Conservation (phyloP, 30 jellyfish, hydroid and myxozoan species). For the Catostylus mosaicus region DNA sequence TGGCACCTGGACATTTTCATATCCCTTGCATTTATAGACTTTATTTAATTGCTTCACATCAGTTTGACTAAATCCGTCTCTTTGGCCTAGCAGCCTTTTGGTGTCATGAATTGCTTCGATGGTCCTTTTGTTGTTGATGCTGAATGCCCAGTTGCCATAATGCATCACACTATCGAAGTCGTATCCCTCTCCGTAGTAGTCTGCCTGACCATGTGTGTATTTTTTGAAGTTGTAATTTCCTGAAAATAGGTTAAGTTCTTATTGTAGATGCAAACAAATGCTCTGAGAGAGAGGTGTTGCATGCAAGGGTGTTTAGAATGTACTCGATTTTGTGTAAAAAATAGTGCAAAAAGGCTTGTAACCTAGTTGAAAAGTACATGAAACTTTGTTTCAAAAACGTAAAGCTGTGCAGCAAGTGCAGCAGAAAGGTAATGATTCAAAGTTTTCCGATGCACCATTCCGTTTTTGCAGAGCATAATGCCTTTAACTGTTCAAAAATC, state of each 20-base stretch:
- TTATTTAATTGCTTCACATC: constrained; percentile 63
- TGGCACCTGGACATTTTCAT: constrained; percentile 43
- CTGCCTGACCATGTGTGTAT: constrained; percentile 79
- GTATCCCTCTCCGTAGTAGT: constrained; percentile 70
- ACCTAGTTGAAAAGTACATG: too few relatives aligned
- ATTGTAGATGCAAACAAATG: too few relatives aligned
- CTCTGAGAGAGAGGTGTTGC: too few relatives aligned
- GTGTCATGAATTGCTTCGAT: constrained; percentile 47
- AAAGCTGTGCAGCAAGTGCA: too few relatives aligned
- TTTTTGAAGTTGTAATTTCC: constrained; percentile 64
- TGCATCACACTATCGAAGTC: constrained; percentile 81
- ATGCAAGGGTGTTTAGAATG: too few relatives aligned
- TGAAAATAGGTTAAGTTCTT: background rate
- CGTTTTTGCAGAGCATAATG: too few relatives aligned
- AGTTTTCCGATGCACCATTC: too few relatives aligned
- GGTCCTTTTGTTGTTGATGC: constrained; percentile 54
- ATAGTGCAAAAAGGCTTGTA: too few relatives aligned
- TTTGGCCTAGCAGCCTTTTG: constrained; percentile 35
- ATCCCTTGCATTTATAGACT: constrained; percentile 46
- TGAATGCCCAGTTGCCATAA: constrained; percentile 75
- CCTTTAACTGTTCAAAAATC: too few relatives aligned
- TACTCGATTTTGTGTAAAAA: too few relatives aligned
- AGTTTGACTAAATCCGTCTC: constrained; percentile 68
- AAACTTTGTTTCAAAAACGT: too few relatives aligned
- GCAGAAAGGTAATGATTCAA: too few relatives aligned